These are phyloP conservation scores for Albula glossodonta DNA, from an alignment of 2,113 vertebrate genomes.

Conservation along the genomic window DNA sequence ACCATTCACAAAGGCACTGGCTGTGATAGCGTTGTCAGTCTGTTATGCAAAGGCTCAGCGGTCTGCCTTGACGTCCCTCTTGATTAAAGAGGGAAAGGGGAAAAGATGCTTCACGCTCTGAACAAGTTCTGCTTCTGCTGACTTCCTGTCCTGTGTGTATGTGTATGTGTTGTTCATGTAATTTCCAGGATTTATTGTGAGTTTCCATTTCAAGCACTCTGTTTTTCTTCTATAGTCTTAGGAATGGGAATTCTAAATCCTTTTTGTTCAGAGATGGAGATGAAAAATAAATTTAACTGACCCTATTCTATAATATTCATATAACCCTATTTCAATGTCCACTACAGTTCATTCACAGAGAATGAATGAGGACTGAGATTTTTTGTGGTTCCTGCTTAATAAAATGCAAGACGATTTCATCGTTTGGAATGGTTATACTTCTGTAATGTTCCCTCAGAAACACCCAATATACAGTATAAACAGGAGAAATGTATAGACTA, in stretches of 20 bases:
- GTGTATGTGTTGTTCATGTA: conserved; percentile 25
- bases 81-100: background rate
- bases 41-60: background rate
- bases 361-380: background rate
- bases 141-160: conserved; percentile 39
- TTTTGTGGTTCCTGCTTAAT: background rate
- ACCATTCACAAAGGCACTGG: too few species aligned
- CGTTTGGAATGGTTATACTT: too few species aligned
- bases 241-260: conserved; percentile 37
- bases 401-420: background rate
- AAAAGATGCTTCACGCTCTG: background rate
- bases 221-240: conserved; percentile 32
- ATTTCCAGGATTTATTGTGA: conserved; percentile 55
- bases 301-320: background rate
- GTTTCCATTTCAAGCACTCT: conserved; percentile 45
- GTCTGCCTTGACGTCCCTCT: background rate
- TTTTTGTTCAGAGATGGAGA: conserved; percentile 22
- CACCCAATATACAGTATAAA: background rate
- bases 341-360: background rate
- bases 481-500: background rate
- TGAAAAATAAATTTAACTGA: background rate
- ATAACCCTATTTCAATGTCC: background rate
- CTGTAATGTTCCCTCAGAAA: too few species aligned
- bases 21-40: too few species aligned
- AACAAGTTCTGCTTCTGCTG: conserved; percentile 23